A percentile compares a stretch with the other conserved stretches of the same genome.
phyloP scores from a whole-genome alignment of 2,113 vertebrate species.

The Zingel zingel region DNA sequence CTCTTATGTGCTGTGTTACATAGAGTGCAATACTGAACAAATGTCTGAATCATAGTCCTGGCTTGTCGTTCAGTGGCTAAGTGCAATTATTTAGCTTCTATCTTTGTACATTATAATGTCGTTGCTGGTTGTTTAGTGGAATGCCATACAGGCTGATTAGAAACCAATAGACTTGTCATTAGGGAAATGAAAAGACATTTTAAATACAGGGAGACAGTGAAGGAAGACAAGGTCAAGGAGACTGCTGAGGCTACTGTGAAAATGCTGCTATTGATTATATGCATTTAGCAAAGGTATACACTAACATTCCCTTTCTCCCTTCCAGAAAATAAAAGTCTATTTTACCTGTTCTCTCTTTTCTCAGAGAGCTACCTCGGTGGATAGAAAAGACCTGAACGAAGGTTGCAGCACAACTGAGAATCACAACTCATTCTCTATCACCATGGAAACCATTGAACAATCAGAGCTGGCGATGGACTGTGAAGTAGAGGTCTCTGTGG shows the following conservation, averaged over 20 bases:
- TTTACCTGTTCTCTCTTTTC: slow-evolving; percentile 24
- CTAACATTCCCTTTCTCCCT: not conserved
- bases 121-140: not conserved
- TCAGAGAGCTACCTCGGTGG: slow-evolving; percentile 73
- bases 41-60: not conserved
- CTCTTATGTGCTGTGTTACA: not conserved
- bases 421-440: slow-evolving; percentile 73
- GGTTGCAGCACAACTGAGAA: slow-evolving; percentile 75
- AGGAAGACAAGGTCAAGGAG: not conserved
- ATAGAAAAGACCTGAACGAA: slow-evolving; percentile 76
- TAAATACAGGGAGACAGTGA: not conserved
- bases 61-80: not conserved
- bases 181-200: slow-evolving; percentile 1
- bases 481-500: slow-evolving; percentile 72
- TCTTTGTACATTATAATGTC: not conserved
- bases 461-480: slow-evolving; percentile 68
- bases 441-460: slow-evolving; percentile 86
- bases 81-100: not conserved
- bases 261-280: not conserved
- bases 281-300: not conserved
- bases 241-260: not conserved
- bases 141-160: not conserved
- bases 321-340: slow-evolving; percentile 12
- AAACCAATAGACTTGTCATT: not conserved
- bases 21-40: not conserved